A percentile compares a stretch with the other conserved stretches of the same genome.
Conservation (phyloP, 2,888 invertebrate species). For the Gymnosoma rotundatum region DNA sequence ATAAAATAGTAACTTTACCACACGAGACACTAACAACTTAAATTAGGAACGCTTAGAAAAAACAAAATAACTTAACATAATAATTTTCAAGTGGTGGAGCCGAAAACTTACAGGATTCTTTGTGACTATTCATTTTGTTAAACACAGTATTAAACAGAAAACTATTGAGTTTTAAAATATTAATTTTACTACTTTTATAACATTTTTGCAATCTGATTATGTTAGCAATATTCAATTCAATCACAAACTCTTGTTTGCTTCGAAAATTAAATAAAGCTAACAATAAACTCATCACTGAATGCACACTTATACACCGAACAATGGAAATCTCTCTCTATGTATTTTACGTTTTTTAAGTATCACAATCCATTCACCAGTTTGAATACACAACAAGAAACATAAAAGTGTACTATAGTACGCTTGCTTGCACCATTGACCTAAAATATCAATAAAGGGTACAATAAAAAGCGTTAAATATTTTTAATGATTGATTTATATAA, state of each 20-base stretch:
- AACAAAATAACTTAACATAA: no score
- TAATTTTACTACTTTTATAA: background rate
- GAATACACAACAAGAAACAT: background rate
- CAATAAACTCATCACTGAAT: constrained; percentile 29
- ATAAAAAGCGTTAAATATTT: no score
- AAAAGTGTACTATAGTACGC: background rate
- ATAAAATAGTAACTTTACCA: no score
- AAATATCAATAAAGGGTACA: constrained; percentile 35
- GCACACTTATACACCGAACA: constrained; percentile 36
- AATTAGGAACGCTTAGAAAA: no score
- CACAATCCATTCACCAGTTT: background rate
- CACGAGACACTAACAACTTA: no score
- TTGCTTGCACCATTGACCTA: constrained; percentile 48
- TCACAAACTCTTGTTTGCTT: background rate
- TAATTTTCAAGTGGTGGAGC: no score
- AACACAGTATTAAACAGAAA: no score
- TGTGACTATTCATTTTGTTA: no score
- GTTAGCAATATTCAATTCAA: background rate
- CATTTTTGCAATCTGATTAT: background rate
- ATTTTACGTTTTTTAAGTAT: constrained; percentile 18
- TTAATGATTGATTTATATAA: background rate
- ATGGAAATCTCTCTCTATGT: constrained; percentile 12
- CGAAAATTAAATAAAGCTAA: background rate
- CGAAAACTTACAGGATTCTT: no score
- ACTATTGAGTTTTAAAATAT: background rate